A percentile compares a stretch with the other conserved stretches of the same genome.
phyloP scores from a whole-genome alignment of 2,113 vertebrate species.

The Gallinago undulata region DNA sequence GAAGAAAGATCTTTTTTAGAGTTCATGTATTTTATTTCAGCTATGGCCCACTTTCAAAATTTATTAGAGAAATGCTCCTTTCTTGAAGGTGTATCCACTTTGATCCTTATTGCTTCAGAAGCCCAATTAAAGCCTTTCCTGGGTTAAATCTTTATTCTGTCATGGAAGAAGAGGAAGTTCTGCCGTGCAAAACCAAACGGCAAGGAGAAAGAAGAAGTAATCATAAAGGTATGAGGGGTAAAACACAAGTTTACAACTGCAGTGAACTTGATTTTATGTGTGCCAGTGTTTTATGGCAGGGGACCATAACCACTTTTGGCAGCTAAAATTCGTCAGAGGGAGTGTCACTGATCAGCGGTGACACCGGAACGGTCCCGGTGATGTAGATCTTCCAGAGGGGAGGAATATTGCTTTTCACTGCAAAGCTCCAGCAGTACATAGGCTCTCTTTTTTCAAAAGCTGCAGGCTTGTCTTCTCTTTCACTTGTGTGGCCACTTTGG shows the following conservation, averaged over 20 bases:
- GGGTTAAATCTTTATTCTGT: background rate
- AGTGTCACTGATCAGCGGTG: background rate
- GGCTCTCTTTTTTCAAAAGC: background rate
- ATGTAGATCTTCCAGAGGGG: background rate
- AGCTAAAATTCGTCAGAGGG: background rate
- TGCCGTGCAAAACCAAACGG: background rate
- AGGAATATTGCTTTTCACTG: background rate
- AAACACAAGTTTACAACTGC: background rate
- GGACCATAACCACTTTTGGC: background rate
- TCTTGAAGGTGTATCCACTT: background rate
- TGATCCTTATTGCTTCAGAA: background rate
- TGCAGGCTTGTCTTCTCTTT: background rate
- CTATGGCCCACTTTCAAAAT: background rate
- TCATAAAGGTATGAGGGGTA: background rate
- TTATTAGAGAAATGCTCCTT: background rate
- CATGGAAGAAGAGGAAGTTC: background rate
- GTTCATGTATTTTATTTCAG: background rate
- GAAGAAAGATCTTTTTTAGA: background rate
- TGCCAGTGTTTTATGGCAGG: background rate
- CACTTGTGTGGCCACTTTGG: background rate
- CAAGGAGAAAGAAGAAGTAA: background rate
- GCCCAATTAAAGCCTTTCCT: background rate
- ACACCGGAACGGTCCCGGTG: background rate
- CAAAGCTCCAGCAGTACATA: background rate
- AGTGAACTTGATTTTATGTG: background rate